Percentiles rank a stretch among this genome's conserved stretches.
Evolutionary conservation across 2,888 invertebrate genomes (phyloP).

Genomic region (Argynnis bischoffii): DNA sequence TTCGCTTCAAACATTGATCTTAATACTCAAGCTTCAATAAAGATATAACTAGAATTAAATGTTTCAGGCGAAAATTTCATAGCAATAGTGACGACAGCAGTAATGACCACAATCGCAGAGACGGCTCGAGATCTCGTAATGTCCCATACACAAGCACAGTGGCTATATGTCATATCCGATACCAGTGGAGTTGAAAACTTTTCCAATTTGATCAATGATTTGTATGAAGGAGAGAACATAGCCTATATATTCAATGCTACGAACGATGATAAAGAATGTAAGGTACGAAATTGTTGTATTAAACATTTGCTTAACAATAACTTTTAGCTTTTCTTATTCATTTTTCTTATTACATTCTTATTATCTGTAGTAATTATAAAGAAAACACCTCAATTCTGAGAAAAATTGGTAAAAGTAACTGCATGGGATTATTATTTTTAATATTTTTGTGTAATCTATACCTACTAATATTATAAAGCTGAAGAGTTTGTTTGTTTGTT

Average conservation of each 20-base stretch:
- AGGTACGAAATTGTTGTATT: conserved; percentile 58
- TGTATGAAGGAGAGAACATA: conserved; percentile 90
- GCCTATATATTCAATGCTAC: conserved; percentile 90
- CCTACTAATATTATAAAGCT: no score
- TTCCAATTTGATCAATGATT: conserved; percentile 78
- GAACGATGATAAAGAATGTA: conserved; percentile 72
- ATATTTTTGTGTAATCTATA: no score
- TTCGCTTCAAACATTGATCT: no score
- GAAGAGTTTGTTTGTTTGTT: no score
- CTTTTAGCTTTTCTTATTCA: no score
- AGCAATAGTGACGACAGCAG: conserved; percentile 83
- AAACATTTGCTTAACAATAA: no score
- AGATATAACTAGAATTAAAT: background rate
- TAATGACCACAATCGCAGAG: conserved; percentile 85
- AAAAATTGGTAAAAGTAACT: no score
- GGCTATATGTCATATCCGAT: conserved; percentile 90
- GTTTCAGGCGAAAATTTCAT: conserved; percentile 81
- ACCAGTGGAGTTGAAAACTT: conserved; percentile 78
- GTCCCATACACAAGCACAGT: conserved; percentile 88
- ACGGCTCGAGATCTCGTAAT: conserved; percentile 85
- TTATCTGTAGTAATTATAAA: no score
- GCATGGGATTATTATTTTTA: no score
- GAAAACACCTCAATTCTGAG: no score
- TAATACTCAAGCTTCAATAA: no score
- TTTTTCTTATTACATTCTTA: no score